Conservation (phyloP, 2,797 vertebrate genomes). For the Glossophaga mutica region DNA sequence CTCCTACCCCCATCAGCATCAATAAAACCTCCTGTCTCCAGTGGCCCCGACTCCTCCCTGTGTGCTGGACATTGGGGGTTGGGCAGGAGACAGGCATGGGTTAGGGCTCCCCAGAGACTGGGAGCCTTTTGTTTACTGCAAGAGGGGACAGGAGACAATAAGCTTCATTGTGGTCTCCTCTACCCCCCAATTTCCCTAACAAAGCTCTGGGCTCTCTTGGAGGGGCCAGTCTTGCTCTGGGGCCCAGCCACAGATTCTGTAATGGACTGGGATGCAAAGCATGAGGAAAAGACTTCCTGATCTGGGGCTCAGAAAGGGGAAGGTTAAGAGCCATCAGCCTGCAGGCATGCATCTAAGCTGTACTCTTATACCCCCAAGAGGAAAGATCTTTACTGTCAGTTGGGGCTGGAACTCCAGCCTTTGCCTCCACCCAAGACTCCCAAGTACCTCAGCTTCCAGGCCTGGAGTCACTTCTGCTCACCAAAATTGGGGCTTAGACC, state of each 20-base stretch:
- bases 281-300: neutral
- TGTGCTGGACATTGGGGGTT: slow-evolving; percentile 57
- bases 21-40: slow-evolving; percentile 78
- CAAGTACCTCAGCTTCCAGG: neutral
- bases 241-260: neutral
- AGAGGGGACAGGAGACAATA: slow-evolving; percentile 69
- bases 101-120: slow-evolving; percentile 67
- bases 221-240: slow-evolving; percentile 16
- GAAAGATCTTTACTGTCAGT: neutral
- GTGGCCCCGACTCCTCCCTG: slow-evolving; percentile 70
- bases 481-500: neutral
- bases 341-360: neutral
- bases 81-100: slow-evolving; percentile 46
- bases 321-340: neutral
- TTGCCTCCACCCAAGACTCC: neutral
- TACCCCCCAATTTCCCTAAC: slow-evolving; percentile 70
- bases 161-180: slow-evolving; percentile 62
- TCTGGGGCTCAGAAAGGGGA: neutral
- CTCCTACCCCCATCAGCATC: slow-evolving; percentile 71
- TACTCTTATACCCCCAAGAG: neutral
- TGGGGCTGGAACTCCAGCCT: neutral
- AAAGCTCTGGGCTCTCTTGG: slow-evolving; percentile 54
- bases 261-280: slow-evolving; percentile 16
- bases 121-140: slow-evolving; percentile 63
- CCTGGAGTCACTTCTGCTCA: neutral